phyloP scores from a whole-genome alignment of 2,888 invertebrate species.

The Melangyna quadrimaculata region DNA sequence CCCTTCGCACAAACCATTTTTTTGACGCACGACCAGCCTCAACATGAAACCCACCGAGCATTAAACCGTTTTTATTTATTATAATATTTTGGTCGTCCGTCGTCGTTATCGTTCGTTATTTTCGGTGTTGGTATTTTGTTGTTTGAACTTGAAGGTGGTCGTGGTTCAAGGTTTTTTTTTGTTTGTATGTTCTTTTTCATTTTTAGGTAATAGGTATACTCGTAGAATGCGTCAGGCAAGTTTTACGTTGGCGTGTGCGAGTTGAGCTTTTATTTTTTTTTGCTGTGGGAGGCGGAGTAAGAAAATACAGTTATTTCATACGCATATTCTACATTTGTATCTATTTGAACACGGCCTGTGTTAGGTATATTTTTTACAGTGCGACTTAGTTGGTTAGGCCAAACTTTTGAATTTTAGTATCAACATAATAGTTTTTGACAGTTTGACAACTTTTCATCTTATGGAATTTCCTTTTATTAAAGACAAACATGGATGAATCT shows the following conservation, averaged over 20 bases:
- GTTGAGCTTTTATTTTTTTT: constrained; percentile 30
- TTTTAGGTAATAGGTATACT: not conserved
- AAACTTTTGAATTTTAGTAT: not conserved
- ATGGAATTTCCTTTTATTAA: too few species aligned
- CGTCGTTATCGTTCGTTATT: constrained; percentile 28
- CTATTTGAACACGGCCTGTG: too few species aligned
- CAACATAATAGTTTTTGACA: too few species aligned
- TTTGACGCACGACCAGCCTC: constrained; percentile 69
- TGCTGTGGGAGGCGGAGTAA: not conserved
- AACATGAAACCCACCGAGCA: constrained; percentile 67
- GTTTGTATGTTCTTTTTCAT: not conserved
- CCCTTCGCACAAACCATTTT: constrained; percentile 19
- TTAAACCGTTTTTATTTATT: constrained; percentile 50
- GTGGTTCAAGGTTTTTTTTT: constrained; percentile 27
- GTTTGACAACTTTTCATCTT: too few species aligned
- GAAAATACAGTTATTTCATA: constrained; percentile 55
- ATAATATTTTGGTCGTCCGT: constrained; percentile 17
- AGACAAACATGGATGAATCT: too few species aligned
- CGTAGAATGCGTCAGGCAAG: not conserved
- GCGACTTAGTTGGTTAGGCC: not conserved
- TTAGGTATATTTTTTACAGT: not conserved
- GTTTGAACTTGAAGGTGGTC: constrained; percentile 30
- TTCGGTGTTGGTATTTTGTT: constrained; percentile 29
- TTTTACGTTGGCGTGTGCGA: constrained; percentile 1
- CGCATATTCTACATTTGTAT: constrained; percentile 26